Percentiles rank a stretch among this genome's conserved stretches.
These are phyloP conservation scores for Sminthurinus signatus DNA, from an alignment of 1,140 invertebrate species.

Conservation along the genomic window DNA sequence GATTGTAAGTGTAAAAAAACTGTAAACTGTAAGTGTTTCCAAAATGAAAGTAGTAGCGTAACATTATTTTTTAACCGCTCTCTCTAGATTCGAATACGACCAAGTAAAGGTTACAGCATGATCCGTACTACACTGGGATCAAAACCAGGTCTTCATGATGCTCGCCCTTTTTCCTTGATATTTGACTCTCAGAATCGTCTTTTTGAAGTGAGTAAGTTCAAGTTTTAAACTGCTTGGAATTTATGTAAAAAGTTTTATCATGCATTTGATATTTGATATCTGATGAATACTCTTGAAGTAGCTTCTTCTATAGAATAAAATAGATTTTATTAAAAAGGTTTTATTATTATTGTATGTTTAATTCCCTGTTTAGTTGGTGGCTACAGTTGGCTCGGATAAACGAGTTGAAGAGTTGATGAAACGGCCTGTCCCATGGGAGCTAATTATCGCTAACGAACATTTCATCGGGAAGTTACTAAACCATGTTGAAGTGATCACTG, in stretches of 20 bases:
- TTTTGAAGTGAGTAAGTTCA: constrained; percentile 10
- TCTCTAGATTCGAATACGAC: background rate
- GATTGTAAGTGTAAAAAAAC: no score
- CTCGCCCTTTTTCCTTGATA: constrained; percentile 9
- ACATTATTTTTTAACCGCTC: no score
- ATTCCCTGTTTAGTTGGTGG: background rate
- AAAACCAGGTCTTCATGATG: constrained; percentile 10
- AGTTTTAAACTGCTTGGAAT: background rate
- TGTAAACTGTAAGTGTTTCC: no score
- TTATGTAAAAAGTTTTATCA: no score
- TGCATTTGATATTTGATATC: no score
- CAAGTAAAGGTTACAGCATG: constrained; percentile 5
- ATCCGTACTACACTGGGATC: constrained; percentile 3
- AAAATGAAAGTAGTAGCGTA: no score
- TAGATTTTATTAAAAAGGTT: no score
- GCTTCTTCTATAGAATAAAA: no score
- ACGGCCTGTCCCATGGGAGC: background rate
- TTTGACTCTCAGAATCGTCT: constrained; percentile 10
- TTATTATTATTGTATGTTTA: no score
- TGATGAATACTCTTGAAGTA: no score
- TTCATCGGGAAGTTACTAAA: background rate
- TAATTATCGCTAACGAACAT: background rate
- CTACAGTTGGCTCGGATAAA: background rate
- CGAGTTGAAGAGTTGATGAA: background rate
- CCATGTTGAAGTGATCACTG: background rate